phyloP scores from a whole-genome alignment of 2,888 invertebrate species.

The Hirtodrosophila confusa region DNA sequence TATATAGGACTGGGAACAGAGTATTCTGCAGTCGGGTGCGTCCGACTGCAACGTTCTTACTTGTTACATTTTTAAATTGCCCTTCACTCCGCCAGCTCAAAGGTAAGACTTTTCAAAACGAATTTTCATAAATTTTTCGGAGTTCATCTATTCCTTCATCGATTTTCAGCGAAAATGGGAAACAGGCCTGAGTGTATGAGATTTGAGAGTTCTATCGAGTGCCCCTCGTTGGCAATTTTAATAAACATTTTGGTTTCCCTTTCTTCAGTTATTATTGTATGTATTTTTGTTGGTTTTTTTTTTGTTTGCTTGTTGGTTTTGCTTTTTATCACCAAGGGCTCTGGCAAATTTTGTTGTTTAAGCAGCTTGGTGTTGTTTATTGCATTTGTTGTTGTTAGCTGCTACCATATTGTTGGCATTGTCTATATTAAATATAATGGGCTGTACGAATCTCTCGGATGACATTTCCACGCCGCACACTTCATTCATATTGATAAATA shows the following conservation, averaged over 20 bases:
- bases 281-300: slow-evolving; percentile 11
- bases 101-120: too few relatives aligned
- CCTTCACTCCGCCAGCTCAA: too few relatives aligned
- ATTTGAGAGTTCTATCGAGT: neutral
- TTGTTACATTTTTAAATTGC: too few relatives aligned
- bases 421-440: slow-evolving; percentile 31
- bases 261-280: slow-evolving; percentile 13
- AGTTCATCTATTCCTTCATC: too few relatives aligned
- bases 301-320: slow-evolving; percentile 4
- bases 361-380: slow-evolving; percentile 34
- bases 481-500: slow-evolving; percentile 38
- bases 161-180: too few relatives aligned
- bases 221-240: slow-evolving; percentile 28
- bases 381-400: slow-evolving; percentile 2
- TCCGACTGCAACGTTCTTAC: too few relatives aligned
- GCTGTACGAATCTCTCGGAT: slow-evolving; percentile 13
- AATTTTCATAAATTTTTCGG: too few relatives aligned
- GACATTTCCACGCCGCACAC: slow-evolving; percentile 29
- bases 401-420: slow-evolving; percentile 33
- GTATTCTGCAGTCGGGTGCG: too few relatives aligned
- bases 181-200: too few relatives aligned
- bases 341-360: slow-evolving; percentile 31
- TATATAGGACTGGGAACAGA: too few relatives aligned
- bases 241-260: slow-evolving; percentile 29
- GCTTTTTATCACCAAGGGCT: slow-evolving; percentile 18